phyloP scores from a whole-genome alignment of 2,113 vertebrate species.

The Psittacus erithacus region DNA sequence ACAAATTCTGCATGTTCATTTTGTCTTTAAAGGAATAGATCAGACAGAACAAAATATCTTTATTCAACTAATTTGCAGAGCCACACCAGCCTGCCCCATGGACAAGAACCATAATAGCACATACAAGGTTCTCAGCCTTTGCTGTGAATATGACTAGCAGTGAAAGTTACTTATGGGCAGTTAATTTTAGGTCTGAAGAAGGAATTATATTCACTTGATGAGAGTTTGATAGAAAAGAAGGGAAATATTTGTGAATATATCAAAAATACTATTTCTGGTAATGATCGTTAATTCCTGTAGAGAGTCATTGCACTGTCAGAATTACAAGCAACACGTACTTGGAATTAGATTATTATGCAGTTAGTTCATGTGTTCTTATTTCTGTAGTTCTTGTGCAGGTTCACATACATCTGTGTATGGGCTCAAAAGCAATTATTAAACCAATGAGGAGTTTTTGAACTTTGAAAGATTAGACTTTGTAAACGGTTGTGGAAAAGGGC shows the following conservation, averaged over 20 bases:
- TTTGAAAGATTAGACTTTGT: neutral
- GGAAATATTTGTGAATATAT: neutral
- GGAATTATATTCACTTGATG: neutral
- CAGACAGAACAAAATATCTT: neutral
- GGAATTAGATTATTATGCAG: neutral
- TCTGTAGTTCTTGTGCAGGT: neutral
- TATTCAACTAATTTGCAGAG: neutral
- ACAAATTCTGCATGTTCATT: neutral
- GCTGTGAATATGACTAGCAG: neutral
- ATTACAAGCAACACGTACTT: rapidly evolving
- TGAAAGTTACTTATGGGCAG: neutral
- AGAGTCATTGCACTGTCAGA: neutral
- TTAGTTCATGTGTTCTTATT: neutral
- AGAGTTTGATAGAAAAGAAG: neutral
- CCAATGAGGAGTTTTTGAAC: neutral
- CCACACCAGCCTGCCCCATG: neutral
- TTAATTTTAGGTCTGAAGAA: neutral
- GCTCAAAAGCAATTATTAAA: neutral
- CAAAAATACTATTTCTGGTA: neutral
- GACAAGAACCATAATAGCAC: neutral
- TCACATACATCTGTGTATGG: neutral
- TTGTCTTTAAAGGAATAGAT: neutral
- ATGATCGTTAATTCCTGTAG: neutral
- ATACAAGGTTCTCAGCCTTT: neutral
- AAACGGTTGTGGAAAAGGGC: neutral